phyloP scores from a whole-genome alignment of 1,140 invertebrate genomes.

The Microvelia longipes region DNA sequence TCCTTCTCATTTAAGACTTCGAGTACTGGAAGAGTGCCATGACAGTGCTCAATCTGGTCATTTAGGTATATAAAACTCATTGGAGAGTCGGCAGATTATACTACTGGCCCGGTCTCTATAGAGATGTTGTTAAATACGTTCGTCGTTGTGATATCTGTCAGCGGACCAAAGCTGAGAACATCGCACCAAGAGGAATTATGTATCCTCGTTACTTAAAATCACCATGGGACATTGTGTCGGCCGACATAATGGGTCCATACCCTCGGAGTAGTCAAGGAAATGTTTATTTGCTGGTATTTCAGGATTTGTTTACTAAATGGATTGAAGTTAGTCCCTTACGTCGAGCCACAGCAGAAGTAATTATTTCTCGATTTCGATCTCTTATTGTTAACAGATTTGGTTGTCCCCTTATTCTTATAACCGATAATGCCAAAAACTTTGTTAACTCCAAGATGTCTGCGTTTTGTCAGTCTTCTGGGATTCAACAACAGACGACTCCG shows the following conservation, averaged over 20 bases:
- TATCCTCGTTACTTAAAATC: not conserved
- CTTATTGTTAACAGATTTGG: too few relatives aligned
- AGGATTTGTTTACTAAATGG: too few relatives aligned
- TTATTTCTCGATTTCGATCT: too few relatives aligned
- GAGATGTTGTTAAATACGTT: not conserved
- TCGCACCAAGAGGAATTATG: not conserved
- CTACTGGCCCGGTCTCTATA: conserved; percentile 1
- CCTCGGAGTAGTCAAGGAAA: too few relatives aligned
- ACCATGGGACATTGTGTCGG: not conserved
- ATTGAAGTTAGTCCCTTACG: too few relatives aligned
- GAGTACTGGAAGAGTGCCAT: not conserved
- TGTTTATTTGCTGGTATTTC: too few relatives aligned
- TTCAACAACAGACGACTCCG: too few relatives aligned
- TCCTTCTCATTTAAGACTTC: not conserved
- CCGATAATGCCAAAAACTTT: too few relatives aligned
- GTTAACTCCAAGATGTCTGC: too few relatives aligned
- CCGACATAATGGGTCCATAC: not conserved
- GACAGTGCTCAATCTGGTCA: not conserved
- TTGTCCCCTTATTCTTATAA: too few relatives aligned
- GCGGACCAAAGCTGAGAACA: not conserved
- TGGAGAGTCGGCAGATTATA: not conserved
- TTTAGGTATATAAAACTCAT: not conserved
- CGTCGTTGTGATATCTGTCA: not conserved
- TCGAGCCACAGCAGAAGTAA: too few relatives aligned
- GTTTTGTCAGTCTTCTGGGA: too few relatives aligned